phyloP scores from a whole-genome alignment of 2,797 vertebrate species.

The Eremophila alpestris region DNA sequence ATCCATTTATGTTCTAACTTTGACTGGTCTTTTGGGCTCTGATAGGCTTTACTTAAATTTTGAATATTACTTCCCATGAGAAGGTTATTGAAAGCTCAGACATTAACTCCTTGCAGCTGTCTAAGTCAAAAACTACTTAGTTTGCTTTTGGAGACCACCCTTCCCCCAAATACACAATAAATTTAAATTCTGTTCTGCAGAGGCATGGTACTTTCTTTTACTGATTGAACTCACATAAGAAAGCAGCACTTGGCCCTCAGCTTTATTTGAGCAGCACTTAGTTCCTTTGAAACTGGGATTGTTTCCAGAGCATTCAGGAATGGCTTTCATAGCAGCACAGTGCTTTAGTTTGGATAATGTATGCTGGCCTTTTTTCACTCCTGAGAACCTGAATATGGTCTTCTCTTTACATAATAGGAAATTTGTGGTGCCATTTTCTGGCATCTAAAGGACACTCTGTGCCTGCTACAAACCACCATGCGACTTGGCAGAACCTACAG shows the following conservation, averaged over 20 bases:
- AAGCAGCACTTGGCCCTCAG: slow-evolving; percentile 18
- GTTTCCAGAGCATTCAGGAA: slow-evolving; percentile 48
- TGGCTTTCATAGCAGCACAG: slow-evolving; percentile 48
- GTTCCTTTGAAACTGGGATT: slow-evolving; percentile 52
- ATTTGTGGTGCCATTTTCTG: slow-evolving; percentile 15
- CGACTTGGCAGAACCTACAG: not conserved
- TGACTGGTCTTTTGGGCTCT: not conserved
- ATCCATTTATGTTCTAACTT: not conserved
- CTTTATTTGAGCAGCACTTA: slow-evolving; percentile 20
- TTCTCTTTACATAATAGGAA: slow-evolving; percentile 37
- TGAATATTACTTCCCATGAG: not conserved
- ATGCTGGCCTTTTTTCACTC: slow-evolving; percentile 34
- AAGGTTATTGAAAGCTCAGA: not conserved
- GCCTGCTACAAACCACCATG: not conserved
- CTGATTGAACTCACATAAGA: not conserved
- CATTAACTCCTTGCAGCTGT: not conserved
- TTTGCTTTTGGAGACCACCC: not conserved
- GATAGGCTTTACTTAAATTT: not conserved
- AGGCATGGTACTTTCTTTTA: not conserved
- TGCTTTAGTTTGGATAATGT: slow-evolving; percentile 50
- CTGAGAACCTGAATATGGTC: slow-evolving; percentile 46
- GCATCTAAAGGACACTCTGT: slow-evolving; percentile 35
- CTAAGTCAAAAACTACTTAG: not conserved
- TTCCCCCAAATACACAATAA: not conserved
- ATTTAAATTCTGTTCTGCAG: slow-evolving; percentile 7